Evolutionary conservation across 35 echinoderm and acorn worm species (phyloP).

Genomic region (Patiria miniata): DNA sequence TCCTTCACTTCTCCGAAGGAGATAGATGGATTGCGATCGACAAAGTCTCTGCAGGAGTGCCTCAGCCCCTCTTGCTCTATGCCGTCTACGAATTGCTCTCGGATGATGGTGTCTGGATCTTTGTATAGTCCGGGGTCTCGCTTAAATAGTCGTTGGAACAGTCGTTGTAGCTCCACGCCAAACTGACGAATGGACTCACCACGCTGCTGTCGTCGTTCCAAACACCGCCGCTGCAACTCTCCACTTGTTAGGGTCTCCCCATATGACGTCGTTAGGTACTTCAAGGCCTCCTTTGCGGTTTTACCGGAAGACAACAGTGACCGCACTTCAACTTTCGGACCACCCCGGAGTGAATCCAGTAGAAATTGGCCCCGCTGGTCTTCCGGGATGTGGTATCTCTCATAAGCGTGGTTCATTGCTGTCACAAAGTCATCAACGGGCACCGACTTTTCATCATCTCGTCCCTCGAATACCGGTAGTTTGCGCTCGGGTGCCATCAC

Average conservation of each 20-base stretch:
- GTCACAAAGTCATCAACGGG: not conserved
- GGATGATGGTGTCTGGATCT: not conserved
- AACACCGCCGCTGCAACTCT: not conserved
- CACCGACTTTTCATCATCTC: not conserved
- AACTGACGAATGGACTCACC: not conserved
- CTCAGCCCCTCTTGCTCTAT: not conserved
- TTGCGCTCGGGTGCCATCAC: slow-evolving; percentile 6
- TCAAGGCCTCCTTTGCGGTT: not conserved
- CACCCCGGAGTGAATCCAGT: not conserved
- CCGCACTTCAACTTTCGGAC: not conserved
- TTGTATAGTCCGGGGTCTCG: not conserved
- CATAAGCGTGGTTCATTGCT: not conserved
- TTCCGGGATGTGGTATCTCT: not conserved
- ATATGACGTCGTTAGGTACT: not conserved
- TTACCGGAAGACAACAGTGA: not conserved
- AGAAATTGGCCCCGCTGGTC: not conserved
- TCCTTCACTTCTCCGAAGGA: not conserved
- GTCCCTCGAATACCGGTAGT: not conserved
- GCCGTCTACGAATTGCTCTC: not conserved
- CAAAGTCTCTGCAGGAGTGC: not conserved
- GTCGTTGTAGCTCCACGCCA: not conserved
- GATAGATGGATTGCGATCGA: not conserved
- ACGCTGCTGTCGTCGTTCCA: not conserved
- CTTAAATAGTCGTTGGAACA: not conserved
- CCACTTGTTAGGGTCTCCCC: slow-evolving; percentile 1